Base-by-base conservation (phyloP, 37 sponge, comb jelly and placozoan species). In the Halisarca cf. caerulea region DNA sequence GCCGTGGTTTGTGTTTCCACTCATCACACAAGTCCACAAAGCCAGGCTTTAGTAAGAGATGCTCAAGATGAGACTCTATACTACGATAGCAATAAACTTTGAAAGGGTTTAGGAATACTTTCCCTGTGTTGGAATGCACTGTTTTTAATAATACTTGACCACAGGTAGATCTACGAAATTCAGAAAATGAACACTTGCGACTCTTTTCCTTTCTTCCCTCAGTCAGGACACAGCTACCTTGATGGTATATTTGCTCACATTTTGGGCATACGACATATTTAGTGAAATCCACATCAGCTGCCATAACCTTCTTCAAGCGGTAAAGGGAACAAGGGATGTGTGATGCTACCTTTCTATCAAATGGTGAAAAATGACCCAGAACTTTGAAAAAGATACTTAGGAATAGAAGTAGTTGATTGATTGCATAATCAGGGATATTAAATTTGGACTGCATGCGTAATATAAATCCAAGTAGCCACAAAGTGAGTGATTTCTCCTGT, bases 31-130 rank as follows among this genome's bases (percentile, higher is more conserved):
- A 21, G 27, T 73, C 57, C 7, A 66, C 58, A 73, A 89, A 81
- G 7, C 59, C 66, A 39, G 81, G 38, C 27, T 30, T 59, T 24
- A 71, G 24, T 17, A 89, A 66, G 36, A 89, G 58, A 74, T 72
- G 35, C 44, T 85, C 47, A 8, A 89, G 47, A 34, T 51, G 30
- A 15, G 24, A 23, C 35, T 83, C 28, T 7, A 90, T 39, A 47
- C 53, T 21, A 3, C 40, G 24, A 47, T 90, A 90, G 71, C 86
- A 86, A 62, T 86, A 90, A n/a, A 73, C 82, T 58, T 72, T 57
- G n/a, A 79, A 75, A 18, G 86, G 86, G 54, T 85, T 72, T n/a
- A 82, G 57, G 2, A 78, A 43, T 38, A 23, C 60, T n/a, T 53
- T 30, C 2, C 71, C 80, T 78, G 53, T 79, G 30, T 7, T 77